These are phyloP conservation scores for Sander lucioperca DNA, from an alignment of 2,113 vertebrate species.

Conservation along the genomic window DNA sequence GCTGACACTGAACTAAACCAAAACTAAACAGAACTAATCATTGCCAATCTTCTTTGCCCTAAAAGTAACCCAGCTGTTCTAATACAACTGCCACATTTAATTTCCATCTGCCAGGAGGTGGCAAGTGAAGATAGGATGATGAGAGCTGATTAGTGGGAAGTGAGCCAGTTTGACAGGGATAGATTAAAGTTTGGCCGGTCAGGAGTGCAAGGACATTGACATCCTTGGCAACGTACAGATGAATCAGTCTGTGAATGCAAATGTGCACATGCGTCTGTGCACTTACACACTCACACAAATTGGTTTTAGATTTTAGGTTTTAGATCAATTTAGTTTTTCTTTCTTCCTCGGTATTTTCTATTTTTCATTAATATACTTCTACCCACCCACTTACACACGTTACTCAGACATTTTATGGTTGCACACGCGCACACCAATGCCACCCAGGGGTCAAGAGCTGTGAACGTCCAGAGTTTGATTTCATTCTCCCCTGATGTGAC, in stretches of 20 bases:
- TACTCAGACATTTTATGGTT: neutral
- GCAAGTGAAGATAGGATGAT: conserved; percentile 54
- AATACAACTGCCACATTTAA: conserved; percentile 67
- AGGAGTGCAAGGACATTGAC: conserved; percentile 42
- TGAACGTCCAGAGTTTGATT: neutral
- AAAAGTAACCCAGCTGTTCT: conserved; percentile 51
- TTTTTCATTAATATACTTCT: conserved; percentile 22
- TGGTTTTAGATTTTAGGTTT: neutral
- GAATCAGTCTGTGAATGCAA: neutral
- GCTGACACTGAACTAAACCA: conserved; percentile 38
- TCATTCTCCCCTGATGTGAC: neutral
- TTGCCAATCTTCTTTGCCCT: conserved; percentile 62
- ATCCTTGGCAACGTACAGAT: neutral
- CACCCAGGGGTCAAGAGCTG: neutral
- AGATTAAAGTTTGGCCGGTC: conserved; percentile 59
- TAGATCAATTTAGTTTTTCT: no score
- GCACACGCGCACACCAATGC: neutral
- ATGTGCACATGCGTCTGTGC: neutral
- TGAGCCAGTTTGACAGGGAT: conserved; percentile 50
- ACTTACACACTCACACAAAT: neutral
- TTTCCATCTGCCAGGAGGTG: conserved; percentile 65
- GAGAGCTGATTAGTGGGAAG: conserved; percentile 59
- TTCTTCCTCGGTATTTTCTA: neutral
- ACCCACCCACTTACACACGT: neutral
- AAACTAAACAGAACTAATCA: conserved; percentile 63